Evolutionary conservation across 1,140 invertebrate species (phyloP).

Genomic region (Drosophila nebulosa): DNA sequence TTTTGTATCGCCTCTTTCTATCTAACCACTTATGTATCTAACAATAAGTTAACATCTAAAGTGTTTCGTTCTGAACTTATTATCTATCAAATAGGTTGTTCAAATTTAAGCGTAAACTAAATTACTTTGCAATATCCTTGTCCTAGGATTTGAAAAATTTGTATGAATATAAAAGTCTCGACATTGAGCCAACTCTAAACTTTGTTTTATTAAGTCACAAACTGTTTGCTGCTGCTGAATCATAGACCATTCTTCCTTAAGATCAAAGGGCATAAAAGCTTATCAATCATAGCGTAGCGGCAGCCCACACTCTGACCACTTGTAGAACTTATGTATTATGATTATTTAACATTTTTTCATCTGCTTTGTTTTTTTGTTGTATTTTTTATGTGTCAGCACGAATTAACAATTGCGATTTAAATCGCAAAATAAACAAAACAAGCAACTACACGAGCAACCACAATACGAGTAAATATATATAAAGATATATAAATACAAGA

Average conservation of each 20-base stretch:
- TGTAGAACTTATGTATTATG: slow-evolving; percentile 40
- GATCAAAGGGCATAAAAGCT: slow-evolving; percentile 51
- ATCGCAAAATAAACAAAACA: slow-evolving; percentile 54
- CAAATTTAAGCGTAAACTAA: no score
- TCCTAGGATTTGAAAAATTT: neutral
- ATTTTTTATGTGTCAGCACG: slow-evolving; percentile 67
- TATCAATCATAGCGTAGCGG: slow-evolving; percentile 69
- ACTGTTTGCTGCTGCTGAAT: slow-evolving; percentile 39
- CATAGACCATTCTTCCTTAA: slow-evolving; percentile 54
- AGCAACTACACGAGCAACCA: slow-evolving; percentile 32
- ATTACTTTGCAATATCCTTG: neutral
- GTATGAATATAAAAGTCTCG: neutral
- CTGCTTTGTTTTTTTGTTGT: slow-evolving; percentile 1
- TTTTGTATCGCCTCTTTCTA: neutral
- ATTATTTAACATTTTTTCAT: slow-evolving; percentile 25
- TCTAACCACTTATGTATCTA: no score
- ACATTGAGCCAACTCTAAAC: neutral
- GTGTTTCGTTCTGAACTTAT: no score
- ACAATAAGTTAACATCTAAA: no score
- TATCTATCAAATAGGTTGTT: no score
- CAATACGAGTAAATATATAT: slow-evolving; percentile 19
- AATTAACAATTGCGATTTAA: slow-evolving; percentile 60
- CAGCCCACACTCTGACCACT: slow-evolving; percentile 44
- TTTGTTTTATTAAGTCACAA: slow-evolving; percentile 50
- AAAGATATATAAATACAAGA: slow-evolving; percentile 2